A percentile compares a stretch with the other conserved stretches of the same genome.
Evolutionary conservation across 2,888 invertebrate genomes (phyloP).

Genomic region (Leucophenga montana): DNA sequence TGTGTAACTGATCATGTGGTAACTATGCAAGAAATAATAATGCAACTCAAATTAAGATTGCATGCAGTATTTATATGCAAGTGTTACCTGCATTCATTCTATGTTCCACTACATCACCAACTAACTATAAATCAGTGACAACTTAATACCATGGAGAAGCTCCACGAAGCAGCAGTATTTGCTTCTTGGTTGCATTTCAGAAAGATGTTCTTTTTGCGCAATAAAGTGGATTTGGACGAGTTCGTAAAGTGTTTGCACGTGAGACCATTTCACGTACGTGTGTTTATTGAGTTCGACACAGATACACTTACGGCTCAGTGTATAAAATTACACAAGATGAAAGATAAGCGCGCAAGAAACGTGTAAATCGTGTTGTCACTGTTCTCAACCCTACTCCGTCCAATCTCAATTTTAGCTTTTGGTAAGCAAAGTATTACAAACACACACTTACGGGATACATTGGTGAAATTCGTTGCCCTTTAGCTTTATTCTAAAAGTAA

Average conservation of each 20-base stretch:
- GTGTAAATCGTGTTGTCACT: slow-evolving; percentile 8
- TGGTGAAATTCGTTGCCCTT: no score
- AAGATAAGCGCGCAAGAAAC: slow-evolving; percentile 13
- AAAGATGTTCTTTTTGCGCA: neutral
- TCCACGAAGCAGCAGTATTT: neutral
- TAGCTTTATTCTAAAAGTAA: no score
- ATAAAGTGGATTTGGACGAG: slow-evolving; percentile 26
- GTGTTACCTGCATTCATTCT: slow-evolving; percentile 8
- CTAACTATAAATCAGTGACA: slow-evolving; percentile 22
- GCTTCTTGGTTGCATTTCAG: neutral
- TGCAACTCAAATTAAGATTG: neutral
- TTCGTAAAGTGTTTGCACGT: slow-evolving; percentile 64
- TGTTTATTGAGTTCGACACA: slow-evolving; percentile 61
- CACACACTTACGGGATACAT: no score
- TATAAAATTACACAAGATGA: slow-evolving; percentile 22
- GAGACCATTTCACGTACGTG: slow-evolving; percentile 62
- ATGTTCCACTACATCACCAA: no score
- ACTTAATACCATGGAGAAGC: slow-evolving; percentile 3
- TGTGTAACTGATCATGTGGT: no score
- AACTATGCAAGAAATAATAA: no score
- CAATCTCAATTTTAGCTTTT: no score
- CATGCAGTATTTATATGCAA: neutral
- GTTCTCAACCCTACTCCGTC: no score
- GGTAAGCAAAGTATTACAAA: no score
- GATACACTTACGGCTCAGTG: neutral